phyloP scores from a whole-genome alignment of 30 jellyfish, hydroid and myxozoan genomes.

The Hydractinia echinata region DNA sequence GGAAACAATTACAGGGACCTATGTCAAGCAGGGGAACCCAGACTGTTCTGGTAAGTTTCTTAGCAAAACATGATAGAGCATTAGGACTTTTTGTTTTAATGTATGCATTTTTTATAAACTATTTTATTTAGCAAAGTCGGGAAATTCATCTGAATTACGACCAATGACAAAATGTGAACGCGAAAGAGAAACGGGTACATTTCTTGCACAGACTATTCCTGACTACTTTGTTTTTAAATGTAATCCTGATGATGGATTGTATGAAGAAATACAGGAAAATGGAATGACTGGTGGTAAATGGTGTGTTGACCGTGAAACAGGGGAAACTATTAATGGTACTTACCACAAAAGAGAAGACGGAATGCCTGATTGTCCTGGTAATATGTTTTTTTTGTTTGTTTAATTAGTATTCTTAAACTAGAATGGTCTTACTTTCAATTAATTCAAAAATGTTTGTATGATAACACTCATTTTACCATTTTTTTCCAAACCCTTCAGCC shows the following conservation, averaged over 20 bases:
- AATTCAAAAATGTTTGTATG: too few species aligned
- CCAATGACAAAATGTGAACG: constrained; percentile 19
- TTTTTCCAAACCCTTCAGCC: too few species aligned
- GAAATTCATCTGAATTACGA: background rate
- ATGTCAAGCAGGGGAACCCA: constrained; percentile 20
- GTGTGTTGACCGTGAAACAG: constrained; percentile 38
- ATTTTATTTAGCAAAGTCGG: background rate
- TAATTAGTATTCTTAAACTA: background rate
- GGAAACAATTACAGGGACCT: constrained; percentile 24
- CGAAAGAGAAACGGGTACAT: constrained; percentile 15
- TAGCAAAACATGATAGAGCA: background rate
- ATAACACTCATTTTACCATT: too few species aligned
- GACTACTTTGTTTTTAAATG: constrained; percentile 29
- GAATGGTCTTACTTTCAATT: too few species aligned
- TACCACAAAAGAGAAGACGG: background rate
- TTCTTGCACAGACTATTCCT: constrained; percentile 21
- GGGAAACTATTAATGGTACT: constrained; percentile 21
- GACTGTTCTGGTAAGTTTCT: background rate
- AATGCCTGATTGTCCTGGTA: background rate
- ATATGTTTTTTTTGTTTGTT: background rate
- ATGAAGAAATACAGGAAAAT: constrained; percentile 17
- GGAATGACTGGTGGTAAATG: constrained; percentile 10
- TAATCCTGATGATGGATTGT: constrained; percentile 37
- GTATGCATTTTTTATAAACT: background rate
- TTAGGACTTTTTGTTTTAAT: background rate